Base-by-base conservation (phyloP, 2,888 invertebrate species). In the Aricia artaxerxes region DNA sequence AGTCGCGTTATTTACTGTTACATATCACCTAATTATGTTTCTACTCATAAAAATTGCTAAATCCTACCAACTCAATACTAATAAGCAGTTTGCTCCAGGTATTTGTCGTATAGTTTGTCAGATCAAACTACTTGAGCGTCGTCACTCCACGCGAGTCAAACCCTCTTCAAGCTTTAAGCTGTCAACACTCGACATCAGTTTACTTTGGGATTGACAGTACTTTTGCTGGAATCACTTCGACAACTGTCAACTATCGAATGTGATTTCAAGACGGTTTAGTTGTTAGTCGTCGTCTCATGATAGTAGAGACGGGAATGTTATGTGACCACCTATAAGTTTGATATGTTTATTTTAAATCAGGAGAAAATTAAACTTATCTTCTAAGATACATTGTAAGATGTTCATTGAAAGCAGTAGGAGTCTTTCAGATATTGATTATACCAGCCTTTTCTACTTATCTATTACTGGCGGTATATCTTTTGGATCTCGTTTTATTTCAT, bases 181-280 rank as follows among this genome's bases (percentile, higher is more conserved):
- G 69, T 69, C 69, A 69, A 69, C 69, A 69, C 69, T 69, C 69
- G 31, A 69, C 69, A 69, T 38, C 69, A 69, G 69, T 69, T 69
- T 69, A 35, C 69, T 69, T 69, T 38, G 5, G 35, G 69, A 69
- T 38, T 69, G 69, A 69, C 69, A 35, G 35, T 16, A 35, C 69
- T 35, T 31, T 24, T 9, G 9, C 31, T 31, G 64, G n/a, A 61
- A 61, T 7, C 61, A 4, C 61, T 61, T 16, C 7, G 57, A 49
- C 49, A 2, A 49, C 2, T 57, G 57, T 57, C 57, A 57, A 57
- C 57, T 57, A 13, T 57, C 57, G 16, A 16, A 57, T 16, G 16
- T 16, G 57, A 57, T 57, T 57, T 53, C 53, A 13, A 53, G 53
- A 53, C 53, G 13, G 53, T 24, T 24, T 24, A 24, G 24, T 53